Evolutionary conservation across 1,140 invertebrate species (phyloP).

Genomic region (Papilio aristodemus): DNA sequence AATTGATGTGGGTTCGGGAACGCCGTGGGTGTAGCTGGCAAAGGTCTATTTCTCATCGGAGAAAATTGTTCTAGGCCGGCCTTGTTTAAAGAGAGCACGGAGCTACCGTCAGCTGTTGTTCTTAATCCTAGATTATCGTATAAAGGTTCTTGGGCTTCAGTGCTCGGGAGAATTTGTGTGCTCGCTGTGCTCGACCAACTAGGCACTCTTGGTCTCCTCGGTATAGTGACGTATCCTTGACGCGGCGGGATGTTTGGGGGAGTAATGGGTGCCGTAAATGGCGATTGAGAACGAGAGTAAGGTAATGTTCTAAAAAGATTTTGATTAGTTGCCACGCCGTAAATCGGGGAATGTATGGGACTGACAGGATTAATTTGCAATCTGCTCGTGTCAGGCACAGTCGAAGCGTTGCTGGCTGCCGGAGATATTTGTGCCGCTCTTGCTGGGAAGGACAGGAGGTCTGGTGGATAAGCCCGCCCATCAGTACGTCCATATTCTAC

Average conservation of each 20-base stretch:
- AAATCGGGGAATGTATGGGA: constrained; percentile 81
- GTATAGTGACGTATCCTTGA: constrained; percentile 91
- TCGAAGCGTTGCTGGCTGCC: constrained; percentile 87
- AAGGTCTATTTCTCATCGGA: constrained; percentile 82
- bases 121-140: constrained; percentile 91
- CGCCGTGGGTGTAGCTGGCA: constrained; percentile 81
- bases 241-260: constrained; percentile 83
- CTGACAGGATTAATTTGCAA: constrained; percentile 78
- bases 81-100: constrained; percentile 88
- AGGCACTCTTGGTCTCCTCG: constrained; percentile 88
- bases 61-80: constrained; percentile 75
- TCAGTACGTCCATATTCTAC: constrained; percentile 79
- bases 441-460: constrained; percentile 89
- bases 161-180: constrained; percentile 80
- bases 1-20: constrained; percentile 69
- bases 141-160: constrained; percentile 85
- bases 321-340: constrained; percentile 78
- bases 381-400: constrained; percentile 85
- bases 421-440: constrained; percentile 84
- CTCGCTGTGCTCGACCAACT: constrained; percentile 88
- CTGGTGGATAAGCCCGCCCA: constrained; percentile 85
- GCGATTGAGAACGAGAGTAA: constrained; percentile 86
- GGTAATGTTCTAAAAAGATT: constrained; percentile 85
- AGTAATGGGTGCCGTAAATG: constrained; percentile 83
- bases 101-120: constrained; percentile 92